Evolutionary conservation across 53 echinoderm and acorn worm genomes (phyloP).

Genomic region (Luidia sarsii): DNA sequence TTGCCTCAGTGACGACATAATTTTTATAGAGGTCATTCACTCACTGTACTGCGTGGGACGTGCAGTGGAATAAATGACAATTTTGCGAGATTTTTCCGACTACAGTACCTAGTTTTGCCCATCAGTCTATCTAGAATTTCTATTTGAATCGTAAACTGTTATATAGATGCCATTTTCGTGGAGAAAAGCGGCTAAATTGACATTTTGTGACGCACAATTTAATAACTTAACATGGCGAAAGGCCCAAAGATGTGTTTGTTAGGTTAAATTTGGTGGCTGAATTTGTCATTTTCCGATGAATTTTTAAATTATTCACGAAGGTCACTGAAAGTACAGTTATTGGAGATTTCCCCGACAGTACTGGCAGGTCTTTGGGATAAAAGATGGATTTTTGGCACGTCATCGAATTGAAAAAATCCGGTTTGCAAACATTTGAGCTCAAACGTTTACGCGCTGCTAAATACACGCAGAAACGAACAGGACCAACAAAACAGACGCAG

Average conservation of each 20-base stretch:
- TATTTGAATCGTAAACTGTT: too few species aligned
- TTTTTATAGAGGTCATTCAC: slow-evolving; percentile 25
- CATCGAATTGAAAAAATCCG: slow-evolving; percentile 31
- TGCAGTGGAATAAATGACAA: background rate
- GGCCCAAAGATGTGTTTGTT: slow-evolving; percentile 33
- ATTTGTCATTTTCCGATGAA: background rate
- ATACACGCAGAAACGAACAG: background rate
- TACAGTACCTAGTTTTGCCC: too few species aligned
- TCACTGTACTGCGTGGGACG: slow-evolving; percentile 8
- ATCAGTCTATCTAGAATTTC: too few species aligned
- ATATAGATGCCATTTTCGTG: background rate
- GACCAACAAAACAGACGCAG: background rate
- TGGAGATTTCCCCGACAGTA: slow-evolving; percentile 1
- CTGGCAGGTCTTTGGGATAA: background rate
- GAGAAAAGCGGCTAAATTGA: slow-evolving; percentile 10
- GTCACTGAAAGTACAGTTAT: slow-evolving; percentile 28
- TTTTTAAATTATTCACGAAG: slow-evolving; percentile 18
- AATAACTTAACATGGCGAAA: slow-evolving; percentile 47
- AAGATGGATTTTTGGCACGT: slow-evolving; percentile 23
- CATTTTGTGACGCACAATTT: slow-evolving; percentile 13
- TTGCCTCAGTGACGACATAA: slow-evolving; percentile 16
- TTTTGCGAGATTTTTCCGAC: too few species aligned
- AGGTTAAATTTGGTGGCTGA: background rate
- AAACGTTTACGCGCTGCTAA: slow-evolving; percentile 18
- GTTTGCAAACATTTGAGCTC: slow-evolving; percentile 27